Base-by-base conservation (phyloP, 2,888 invertebrate species). In the Celastrina argiolus region DNA sequence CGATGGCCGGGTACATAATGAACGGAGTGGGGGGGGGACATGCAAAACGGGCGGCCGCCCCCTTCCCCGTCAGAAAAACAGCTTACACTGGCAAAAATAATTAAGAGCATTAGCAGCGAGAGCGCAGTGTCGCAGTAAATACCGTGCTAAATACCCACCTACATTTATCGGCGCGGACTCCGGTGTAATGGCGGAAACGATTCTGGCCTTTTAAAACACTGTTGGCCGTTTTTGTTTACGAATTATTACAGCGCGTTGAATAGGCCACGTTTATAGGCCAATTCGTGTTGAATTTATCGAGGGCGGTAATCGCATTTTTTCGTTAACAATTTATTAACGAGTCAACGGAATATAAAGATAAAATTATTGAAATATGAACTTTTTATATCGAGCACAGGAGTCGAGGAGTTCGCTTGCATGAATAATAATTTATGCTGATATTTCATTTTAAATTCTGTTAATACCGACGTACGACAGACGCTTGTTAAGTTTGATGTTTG, bases 31-130 rank as follows among this genome's bases (percentile, higher is more conserved):
- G 74, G 73, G 70, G 72, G 70, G 59, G 81, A 81, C 83, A 88
- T 88, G 87, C 85, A 86, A 88, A 87, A 88, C 87, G 88, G 85
- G 87, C 87, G 82, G 83, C 87, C 82, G 83, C 83, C 77, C 59
- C 74, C n/a, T n/a, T n/a, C n/a, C 74, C 87, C 83, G 84, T 88
- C 88, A 88, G 87, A 88, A 87, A 88, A 89, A 89, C 87, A 88
- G 88, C 88, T 88, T 87, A 86, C 87, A 87, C 85, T 83, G 82
- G 88, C 88, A 87, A 88, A 89, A 90, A 90, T 89, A 89, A 89
- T 89, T 89, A 90, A 88, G 89, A 88, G 87, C 85, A 88, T 89
- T 88, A 89, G 87, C 82, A 77, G 80, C 87, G 86, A 79, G 81
- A 80, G 84, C 84, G 81, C 78, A 85, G 81, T 84, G 85, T 85